Base-by-base conservation (phyloP, 2,888 invertebrate genomes). In the Tenthredo scrophulariae region DNA sequence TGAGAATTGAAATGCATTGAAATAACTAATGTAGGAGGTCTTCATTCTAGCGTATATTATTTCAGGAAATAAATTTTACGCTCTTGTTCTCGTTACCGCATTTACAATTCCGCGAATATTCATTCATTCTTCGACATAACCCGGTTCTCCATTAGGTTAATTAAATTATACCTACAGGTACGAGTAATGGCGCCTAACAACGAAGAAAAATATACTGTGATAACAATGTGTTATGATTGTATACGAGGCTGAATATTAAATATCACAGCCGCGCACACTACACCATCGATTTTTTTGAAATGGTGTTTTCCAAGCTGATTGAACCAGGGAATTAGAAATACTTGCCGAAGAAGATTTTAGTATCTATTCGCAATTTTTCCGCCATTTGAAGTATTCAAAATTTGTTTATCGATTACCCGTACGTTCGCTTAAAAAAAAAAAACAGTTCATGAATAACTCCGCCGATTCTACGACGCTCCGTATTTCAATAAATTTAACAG, bases 131-230 rank as follows among this genome's bases (percentile, higher is more conserved):
- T 54, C 7, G 7, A 74, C n/a, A 22, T 5, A 74, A n/a, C 22
- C 40, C 72, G n/a, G 40, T n/a, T 22, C 10, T 75, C 75, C 75
- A 75, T 75, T 75, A 75, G 29, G 15, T 75, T 26, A 46, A 75
- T 75, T 43, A 1, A 75, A 43, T 26, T 46, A 46, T 22, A 40
- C 40, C 40, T 40, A 10, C 26, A n/a, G 33, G 29, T 9, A 40
- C 13, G 13, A 6, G 6, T 46, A 46, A 26, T 46, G 26, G 26
- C 43, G 22, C 5, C 37, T 15, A 15, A 74, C 15, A 74, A 22
- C 40, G 9, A 26, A 46, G 40, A 74, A 74, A 74, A 43, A 74
- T 22, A 43, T 22, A 43, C 18, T 5, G 15, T n/a, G 43, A 43
- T 43, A 43, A 74, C 46, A 43, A n/a, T 26, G 26, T 22, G 46